Conservation (phyloP, 2,113 vertebrate genomes). For the Peromyscus maniculatus region DNA sequence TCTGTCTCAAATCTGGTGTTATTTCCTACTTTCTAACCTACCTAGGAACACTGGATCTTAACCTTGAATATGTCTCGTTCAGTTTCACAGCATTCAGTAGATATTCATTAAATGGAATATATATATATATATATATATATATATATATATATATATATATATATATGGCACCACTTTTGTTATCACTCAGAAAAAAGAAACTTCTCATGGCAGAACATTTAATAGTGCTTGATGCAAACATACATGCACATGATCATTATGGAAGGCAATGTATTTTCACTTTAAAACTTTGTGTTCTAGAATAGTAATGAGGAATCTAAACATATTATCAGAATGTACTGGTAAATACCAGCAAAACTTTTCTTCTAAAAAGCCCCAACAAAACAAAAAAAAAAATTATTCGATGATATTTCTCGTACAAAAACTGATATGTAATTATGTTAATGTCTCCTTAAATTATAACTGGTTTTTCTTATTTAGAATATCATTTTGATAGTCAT, state of each 20-base stretch:
- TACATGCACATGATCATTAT: too few relatives aligned
- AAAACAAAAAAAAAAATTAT: too few relatives aligned
- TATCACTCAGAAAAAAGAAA: not conserved
- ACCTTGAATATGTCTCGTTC: too few relatives aligned
- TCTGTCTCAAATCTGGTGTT: too few relatives aligned
- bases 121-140: too few relatives aligned
- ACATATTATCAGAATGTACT: not conserved
- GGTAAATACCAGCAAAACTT: not conserved
- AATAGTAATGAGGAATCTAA: not conserved
- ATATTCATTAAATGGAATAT: too few relatives aligned
- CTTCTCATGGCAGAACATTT: not conserved
- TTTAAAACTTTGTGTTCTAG: not conserved
- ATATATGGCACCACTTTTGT: not conserved
- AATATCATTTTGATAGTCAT: not conserved
- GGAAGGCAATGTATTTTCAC: not conserved
- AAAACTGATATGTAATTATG: not conserved
- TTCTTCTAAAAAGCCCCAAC: not conserved
- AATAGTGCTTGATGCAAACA: not conserved
- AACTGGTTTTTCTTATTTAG: not conserved
- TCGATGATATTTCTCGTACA: not conserved
- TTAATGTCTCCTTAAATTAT: not conserved
- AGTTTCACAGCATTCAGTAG: too few relatives aligned
- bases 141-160: too few relatives aligned
- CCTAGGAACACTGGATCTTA: too few relatives aligned
- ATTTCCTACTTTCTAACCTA: too few relatives aligned